Evolutionary conservation across 2,797 vertebrate genomes (phyloP).

Genomic region (Garrulus glandarius): DNA sequence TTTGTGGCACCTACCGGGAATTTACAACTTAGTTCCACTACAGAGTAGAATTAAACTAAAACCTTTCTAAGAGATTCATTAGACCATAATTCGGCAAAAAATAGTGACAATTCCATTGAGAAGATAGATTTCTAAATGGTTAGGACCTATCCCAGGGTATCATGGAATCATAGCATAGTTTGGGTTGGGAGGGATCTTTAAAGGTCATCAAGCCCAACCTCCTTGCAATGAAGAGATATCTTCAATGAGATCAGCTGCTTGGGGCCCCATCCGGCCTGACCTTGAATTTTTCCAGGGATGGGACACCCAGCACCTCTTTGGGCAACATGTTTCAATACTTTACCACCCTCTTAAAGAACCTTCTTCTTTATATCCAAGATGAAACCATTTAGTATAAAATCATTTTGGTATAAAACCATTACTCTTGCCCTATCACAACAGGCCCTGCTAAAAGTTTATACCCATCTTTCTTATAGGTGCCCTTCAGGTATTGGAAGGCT

Average conservation of each 20-base stretch:
- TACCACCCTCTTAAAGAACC: neutral
- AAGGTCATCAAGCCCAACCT: neutral
- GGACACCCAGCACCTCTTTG: neutral
- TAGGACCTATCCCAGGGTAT: neutral
- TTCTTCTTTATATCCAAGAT: neutral
- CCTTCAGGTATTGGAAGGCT: neutral
- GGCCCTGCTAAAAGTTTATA: neutral
- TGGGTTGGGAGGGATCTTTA: neutral
- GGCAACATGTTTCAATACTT: neutral
- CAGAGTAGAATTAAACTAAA: neutral
- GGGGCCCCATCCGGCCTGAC: neutral
- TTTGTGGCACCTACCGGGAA: neutral
- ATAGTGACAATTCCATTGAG: neutral
- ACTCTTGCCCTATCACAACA: neutral
- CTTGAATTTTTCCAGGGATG: neutral
- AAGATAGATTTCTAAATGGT: neutral
- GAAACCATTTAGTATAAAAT: neutral
- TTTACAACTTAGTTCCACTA: neutral
- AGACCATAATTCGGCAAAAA: neutral
- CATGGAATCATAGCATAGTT: neutral
- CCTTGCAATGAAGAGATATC: neutral
- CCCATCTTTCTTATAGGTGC: neutral
- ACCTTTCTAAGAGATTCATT: neutral
- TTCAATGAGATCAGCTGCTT: neutral
- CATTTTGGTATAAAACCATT: neutral